A percentile compares a stretch with the other conserved stretches of the same genome.
These are phyloP conservation scores for Drosophila koepferae DNA, from an alignment of 2,888 invertebrate species.

Conservation along the genomic window DNA sequence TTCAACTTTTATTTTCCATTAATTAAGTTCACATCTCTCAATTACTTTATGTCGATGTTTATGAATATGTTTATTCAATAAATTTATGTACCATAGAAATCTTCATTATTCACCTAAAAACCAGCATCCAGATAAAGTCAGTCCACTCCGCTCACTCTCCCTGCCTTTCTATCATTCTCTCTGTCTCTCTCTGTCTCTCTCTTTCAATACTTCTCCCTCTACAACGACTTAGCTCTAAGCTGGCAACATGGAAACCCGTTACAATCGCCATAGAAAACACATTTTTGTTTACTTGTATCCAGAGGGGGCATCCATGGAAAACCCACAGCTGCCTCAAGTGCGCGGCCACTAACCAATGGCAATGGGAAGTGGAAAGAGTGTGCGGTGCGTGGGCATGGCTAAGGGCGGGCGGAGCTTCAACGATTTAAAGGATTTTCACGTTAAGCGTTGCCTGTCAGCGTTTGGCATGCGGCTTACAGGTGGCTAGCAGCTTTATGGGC, in stretches of 20 bases:
- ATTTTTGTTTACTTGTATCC: slow-evolving; percentile 58
- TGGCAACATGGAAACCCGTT: slow-evolving; percentile 38
- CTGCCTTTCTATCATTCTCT: not conserved
- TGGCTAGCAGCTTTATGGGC: slow-evolving; percentile 63
- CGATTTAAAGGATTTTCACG: slow-evolving; percentile 70
- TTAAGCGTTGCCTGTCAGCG: slow-evolving; percentile 75
- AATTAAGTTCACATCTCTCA: not conserved
- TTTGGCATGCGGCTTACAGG: slow-evolving; percentile 78
- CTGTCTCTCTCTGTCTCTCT: not conserved
- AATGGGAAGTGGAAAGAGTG: not conserved
- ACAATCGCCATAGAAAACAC: slow-evolving; percentile 41
- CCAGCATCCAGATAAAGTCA: not conserved
- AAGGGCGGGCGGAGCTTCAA: slow-evolving; percentile 28
- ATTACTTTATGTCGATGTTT: not conserved
- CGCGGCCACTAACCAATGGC: slow-evolving; percentile 27
- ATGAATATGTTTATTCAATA: not conserved
- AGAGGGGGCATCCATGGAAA: slow-evolving; percentile 4
- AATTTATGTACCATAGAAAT: not conserved
- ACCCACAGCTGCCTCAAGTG: slow-evolving; percentile 41
- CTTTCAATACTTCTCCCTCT: not conserved
- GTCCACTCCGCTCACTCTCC: too few relatives aligned
- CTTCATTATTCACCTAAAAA: not conserved
- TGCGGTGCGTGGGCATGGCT: not conserved
- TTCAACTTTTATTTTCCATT: not conserved
- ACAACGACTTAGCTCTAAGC: slow-evolving; percentile 31